Percentiles rank a stretch among this genome's conserved stretches.
Evolutionary conservation across 2,113 vertebrate genomes (phyloP).

Genomic region (Trichechus manatus): DNA sequence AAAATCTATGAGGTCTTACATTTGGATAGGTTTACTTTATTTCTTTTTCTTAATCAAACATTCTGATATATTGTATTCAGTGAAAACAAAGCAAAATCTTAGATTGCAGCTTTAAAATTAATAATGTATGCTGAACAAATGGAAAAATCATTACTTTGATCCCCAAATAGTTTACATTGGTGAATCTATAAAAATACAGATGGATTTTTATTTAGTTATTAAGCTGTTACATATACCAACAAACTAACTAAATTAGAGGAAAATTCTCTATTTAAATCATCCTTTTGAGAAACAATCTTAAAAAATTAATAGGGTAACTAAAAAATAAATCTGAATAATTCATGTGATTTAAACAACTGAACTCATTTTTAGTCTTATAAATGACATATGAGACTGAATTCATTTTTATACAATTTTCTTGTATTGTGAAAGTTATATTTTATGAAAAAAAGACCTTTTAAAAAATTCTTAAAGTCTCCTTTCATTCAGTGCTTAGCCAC

Average conservation of each 20-base stretch:
- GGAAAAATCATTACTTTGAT: neutral
- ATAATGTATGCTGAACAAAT: conserved; percentile 21
- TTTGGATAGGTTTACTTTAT: neutral
- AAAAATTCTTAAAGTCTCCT: conserved; percentile 11
- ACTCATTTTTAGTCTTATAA: neutral
- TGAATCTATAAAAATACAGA: neutral
- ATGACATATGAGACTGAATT: neutral
- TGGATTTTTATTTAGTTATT: neutral
- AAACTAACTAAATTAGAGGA: neutral
- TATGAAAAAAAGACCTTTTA: neutral
- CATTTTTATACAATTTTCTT: conserved; percentile 15
- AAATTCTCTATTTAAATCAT: neutral
- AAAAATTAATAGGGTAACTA: neutral
- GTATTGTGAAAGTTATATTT: conserved; percentile 9
- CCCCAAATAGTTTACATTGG: neutral
- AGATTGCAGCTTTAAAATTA: conserved; percentile 33
- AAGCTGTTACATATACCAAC: neutral
- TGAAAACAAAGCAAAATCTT: neutral
- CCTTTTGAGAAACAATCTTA: neutral
- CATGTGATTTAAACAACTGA: neutral
- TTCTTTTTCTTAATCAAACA: conserved; percentile 37
- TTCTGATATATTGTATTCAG: neutral
- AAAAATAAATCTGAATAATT: conserved; percentile 35
- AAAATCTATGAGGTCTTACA: conserved; percentile 14
- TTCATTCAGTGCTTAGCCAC: neutral